A percentile compares a stretch with the other conserved stretches of the same genome.
These are phyloP conservation scores for Crossaster papposus DNA, from an alignment of 53 echinoderm and acorn worm genomes.

Conservation along the genomic window DNA sequence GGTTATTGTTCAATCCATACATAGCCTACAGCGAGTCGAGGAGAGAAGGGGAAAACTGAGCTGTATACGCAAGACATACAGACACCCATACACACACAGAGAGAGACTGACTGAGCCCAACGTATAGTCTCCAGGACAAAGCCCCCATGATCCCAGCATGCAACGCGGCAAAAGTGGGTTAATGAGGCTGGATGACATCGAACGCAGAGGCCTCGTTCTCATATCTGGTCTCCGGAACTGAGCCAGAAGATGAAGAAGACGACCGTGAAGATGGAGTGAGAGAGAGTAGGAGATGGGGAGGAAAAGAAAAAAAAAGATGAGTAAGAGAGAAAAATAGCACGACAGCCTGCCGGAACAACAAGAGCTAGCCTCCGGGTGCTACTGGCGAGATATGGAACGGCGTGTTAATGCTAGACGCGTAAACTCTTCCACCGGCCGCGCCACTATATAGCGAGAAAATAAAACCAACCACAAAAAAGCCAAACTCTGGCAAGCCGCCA, in stretches of 20 bases:
- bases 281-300: background rate
- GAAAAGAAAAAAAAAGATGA: background rate
- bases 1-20: slow-evolving; percentile 65
- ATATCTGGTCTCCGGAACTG: slow-evolving; percentile 26
- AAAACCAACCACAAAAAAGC: background rate
- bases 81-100: background rate
- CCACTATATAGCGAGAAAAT: no score
- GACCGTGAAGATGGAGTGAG: no score
- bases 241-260: background rate
- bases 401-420: slow-evolving; percentile 43
- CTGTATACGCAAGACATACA: background rate
- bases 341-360: slow-evolving; percentile 58
- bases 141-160: slow-evolving; percentile 68
- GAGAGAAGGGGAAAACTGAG: slow-evolving; percentile 32
- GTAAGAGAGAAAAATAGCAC: slow-evolving; percentile 22
- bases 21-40: slow-evolving; percentile 62
- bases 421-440: slow-evolving; percentile 15
- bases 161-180: slow-evolving; percentile 67
- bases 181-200: slow-evolving; percentile 65
- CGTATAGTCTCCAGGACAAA: slow-evolving; percentile 50
- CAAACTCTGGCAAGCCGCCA: slow-evolving; percentile 27
- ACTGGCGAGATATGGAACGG: slow-evolving; percentile 33
- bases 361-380: slow-evolving; percentile 50
- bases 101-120: background rate
- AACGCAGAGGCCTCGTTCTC: slow-evolving; percentile 40